Conservation (phyloP, 2,888 invertebrate genomes). For the Agonum fuliginosum region DNA sequence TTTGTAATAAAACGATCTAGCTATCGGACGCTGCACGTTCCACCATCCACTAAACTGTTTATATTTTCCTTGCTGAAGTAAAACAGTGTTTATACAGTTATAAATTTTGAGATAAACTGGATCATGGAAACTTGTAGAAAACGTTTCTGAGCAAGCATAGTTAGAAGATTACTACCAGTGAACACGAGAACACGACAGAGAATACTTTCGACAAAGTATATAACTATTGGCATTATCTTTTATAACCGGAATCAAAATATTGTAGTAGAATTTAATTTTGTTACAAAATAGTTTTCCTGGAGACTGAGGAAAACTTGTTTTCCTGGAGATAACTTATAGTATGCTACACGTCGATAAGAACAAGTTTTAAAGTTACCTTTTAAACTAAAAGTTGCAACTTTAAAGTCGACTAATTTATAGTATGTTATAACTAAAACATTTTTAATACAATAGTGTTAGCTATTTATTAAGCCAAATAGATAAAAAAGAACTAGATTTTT, state of each 20-base stretch:
- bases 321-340: constrained; percentile 20
- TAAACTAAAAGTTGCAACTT: constrained; percentile 4
- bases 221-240: constrained; percentile 42
- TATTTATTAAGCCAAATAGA: too few species aligned
- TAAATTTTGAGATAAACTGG: constrained; percentile 51
- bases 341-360: constrained; percentile 7
- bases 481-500: too few species aligned
- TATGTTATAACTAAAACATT: too few species aligned
- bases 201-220: constrained; percentile 26
- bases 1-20: constrained; percentile 49
- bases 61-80: constrained; percentile 51
- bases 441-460: too few species aligned
- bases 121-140: constrained; percentile 34
- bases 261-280: constrained; percentile 23
- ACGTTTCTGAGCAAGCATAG: constrained; percentile 11
- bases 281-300: constrained; percentile 18
- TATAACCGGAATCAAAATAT: constrained; percentile 37
- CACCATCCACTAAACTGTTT: constrained; percentile 52
- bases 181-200: constrained; percentile 19
- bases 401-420: not conserved
- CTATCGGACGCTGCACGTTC: constrained; percentile 32
- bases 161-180: constrained; percentile 10
- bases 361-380: constrained; percentile 1
- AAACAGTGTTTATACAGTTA: constrained; percentile 54
- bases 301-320: not conserved